Base-by-base conservation (phyloP, 2,888 invertebrate genomes). In the Temnothorax rugatulus region DNA sequence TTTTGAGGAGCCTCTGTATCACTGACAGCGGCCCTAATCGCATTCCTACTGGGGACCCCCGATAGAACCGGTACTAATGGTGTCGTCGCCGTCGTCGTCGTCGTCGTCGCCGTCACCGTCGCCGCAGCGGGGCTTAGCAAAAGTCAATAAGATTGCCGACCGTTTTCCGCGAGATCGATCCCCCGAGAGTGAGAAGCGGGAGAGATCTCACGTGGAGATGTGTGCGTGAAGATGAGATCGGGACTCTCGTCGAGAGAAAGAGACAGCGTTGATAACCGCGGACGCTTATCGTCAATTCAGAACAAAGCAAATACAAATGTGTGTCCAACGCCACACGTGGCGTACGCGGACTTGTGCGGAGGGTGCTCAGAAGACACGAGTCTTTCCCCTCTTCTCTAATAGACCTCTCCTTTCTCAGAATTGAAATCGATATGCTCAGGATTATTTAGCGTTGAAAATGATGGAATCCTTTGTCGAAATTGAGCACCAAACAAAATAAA, bases 1-100 rank as follows among this genome's bases (percentile, higher is more conserved):
- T 94, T 94, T 94, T 94, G 94, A 94, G 94, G 90, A 94, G 93
- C 91, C 93, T 90, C 93, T 92, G 93, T 93, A 93, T 93, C 93
- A 91, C 93, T 93, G 92, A 93, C 93, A 93, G 93, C 91, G 87
- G 91, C 92, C 93, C 93, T 94, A 94, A 94, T 94, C 93, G 93
- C 91, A 94, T 94, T 94, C 92, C 93, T 93, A 91, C 88, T 61
- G 91, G 90, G 88, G 91, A 91, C 93, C 92, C 92, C 92, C 92
- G 92, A 93, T 93, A 92, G 92, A 91, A 91, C 82, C 73, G 38
- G 63, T 90, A 91, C 93, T 94, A 94, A 94, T 94, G 93, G 94
- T 91, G 90, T 92, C 91, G 88, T 84, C 88, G 85, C 86, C 92
- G 88, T 86, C 88, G 86, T 88, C 88, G 79, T 88, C 87, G 84